These are phyloP conservation scores for Cerastoderma edule DNA, from an alignment of 2,888 invertebrate species.

Conservation along the genomic window DNA sequence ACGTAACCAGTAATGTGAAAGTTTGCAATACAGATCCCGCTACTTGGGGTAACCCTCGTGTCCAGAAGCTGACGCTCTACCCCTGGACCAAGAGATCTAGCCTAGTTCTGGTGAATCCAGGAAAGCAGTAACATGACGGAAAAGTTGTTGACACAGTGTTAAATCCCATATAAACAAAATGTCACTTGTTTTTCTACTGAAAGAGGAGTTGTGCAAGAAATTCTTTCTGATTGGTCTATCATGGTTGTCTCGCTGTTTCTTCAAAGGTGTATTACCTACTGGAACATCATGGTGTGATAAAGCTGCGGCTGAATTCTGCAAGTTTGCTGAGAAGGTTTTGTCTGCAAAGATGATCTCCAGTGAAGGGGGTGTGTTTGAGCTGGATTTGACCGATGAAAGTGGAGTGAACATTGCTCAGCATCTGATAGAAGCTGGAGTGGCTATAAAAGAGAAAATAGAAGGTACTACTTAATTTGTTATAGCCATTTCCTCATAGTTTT, in stretches of 20 bases:
- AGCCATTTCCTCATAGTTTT: too few relatives aligned
- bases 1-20: too few relatives aligned
- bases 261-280: conserved; percentile 39
- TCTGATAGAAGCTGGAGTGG: conserved; percentile 38
- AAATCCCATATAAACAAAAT: too few relatives aligned
- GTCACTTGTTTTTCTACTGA: neutral
- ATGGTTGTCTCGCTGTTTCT: neutral
- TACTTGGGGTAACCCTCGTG: neutral
- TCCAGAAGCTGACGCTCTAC: too few relatives aligned
- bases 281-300: conserved; percentile 39
- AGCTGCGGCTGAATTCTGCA: conserved; percentile 27
- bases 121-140: too few relatives aligned
- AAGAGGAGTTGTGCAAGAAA: neutral
- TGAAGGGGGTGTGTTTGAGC: conserved; percentile 36
- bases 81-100: too few relatives aligned
- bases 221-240: too few relatives aligned
- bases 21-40: neutral
- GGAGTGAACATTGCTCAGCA: conserved; percentile 33
- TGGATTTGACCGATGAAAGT: conserved; percentile 31
- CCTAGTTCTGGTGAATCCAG: too few relatives aligned
- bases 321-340: conserved; percentile 38
- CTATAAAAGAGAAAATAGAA: conserved; percentile 15
- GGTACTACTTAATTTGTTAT: conserved; percentile 17
- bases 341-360: conserved; percentile 32
- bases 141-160: too few relatives aligned